Conservation (phyloP, 2,888 invertebrate genomes). For the Emmelina monodactyla region DNA sequence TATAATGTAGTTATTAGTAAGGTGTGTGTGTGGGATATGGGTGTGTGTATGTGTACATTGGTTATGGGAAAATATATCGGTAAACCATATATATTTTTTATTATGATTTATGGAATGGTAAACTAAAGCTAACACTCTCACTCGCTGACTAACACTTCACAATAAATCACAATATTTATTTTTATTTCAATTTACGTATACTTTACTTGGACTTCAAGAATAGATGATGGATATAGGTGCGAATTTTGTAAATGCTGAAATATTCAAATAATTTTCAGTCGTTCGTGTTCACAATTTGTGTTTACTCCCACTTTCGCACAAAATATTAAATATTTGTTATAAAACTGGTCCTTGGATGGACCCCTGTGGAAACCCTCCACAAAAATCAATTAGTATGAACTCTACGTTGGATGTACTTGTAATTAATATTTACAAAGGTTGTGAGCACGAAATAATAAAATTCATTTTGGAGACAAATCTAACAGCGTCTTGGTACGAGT, state of each 20-base stretch:
- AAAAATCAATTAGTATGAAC: neutral
- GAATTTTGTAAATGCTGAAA: conserved; percentile 55
- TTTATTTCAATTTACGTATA: conserved; percentile 30
- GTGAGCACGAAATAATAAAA: conserved; percentile 28
- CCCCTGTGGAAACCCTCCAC: conserved; percentile 16
- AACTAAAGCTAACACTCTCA: conserved; percentile 26
- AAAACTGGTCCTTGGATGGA: no score
- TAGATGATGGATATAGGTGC: conserved; percentile 60
- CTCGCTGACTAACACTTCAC: conserved; percentile 54
- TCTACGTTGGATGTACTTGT: neutral
- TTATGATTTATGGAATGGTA: no score
- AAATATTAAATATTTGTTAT: no score
- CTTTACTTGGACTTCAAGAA: conserved; percentile 64
- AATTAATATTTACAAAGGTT: conserved; percentile 25
- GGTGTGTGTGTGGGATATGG: conserved; percentile 20
- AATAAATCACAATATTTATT: conserved; percentile 23
- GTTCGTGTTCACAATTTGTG: conserved; percentile 21
- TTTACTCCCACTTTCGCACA: neutral
- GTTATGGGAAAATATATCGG: neutral
- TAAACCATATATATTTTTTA: no score
- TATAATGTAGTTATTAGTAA: conserved; percentile 34
- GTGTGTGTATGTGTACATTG: conserved; percentile 18
- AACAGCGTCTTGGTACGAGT: conserved; percentile 67
- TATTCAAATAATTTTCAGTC: conserved; percentile 20
- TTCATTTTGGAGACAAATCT: conserved; percentile 33